Conservation (phyloP, 2,113 vertebrate species). For the Eurypyga helias region DNA sequence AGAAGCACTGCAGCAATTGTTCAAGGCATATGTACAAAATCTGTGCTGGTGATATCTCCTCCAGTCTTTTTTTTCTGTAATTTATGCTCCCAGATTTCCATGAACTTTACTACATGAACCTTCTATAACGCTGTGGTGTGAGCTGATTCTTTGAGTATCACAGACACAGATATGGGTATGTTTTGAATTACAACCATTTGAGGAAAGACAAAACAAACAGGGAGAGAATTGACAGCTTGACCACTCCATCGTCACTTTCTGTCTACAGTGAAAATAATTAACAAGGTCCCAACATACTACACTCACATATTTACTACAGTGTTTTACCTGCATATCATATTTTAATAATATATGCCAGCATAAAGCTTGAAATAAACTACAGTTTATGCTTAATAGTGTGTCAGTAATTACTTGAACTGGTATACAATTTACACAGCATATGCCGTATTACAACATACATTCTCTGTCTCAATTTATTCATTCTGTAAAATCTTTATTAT, state of each 20-base stretch:
- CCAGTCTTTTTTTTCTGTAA: background rate
- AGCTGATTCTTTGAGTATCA: background rate
- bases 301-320: background rate
- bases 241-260: background rate
- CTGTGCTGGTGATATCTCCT: background rate
- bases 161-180: background rate
- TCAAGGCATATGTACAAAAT: background rate
- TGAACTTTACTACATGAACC: background rate
- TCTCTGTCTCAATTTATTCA: background rate
- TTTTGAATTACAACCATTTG: background rate
- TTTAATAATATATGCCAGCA: background rate
- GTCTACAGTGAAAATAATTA: background rate
- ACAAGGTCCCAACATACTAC: background rate
- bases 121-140: background rate
- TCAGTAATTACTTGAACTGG: background rate
- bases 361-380: background rate
- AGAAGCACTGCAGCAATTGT: background rate
- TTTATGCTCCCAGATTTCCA: background rate
- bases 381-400: background rate
- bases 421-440: background rate
- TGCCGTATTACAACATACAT: background rate
- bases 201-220: accelerated
- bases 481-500: background rate
- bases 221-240: background rate
- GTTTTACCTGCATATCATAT: background rate